Evolutionary conservation across 1,140 invertebrate species (phyloP).

Genomic region (Monomorium pharaonis): DNA sequence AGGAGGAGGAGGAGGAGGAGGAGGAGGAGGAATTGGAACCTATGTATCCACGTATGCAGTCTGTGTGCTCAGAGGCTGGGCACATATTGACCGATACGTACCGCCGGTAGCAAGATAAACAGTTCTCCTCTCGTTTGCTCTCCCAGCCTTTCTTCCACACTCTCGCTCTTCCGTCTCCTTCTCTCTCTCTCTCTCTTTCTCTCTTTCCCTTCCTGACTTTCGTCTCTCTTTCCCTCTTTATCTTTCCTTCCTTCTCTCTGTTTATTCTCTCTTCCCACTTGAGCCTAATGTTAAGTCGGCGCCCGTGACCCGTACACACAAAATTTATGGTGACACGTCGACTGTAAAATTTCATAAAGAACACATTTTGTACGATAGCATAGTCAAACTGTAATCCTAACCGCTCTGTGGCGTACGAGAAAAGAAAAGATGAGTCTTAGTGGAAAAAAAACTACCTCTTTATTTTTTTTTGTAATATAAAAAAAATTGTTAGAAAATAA

Average conservation of each 20-base stretch:
- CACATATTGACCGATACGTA: slow-evolving; percentile 83
- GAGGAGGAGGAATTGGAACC: slow-evolving; percentile 63
- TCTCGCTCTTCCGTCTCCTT: background rate
- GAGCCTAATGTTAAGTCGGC: slow-evolving; percentile 54
- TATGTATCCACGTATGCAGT: slow-evolving; percentile 77
- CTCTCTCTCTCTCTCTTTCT: background rate
- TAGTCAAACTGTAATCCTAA: background rate
- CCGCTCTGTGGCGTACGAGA: background rate
- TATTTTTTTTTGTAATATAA: no score
- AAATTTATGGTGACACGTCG: slow-evolving; percentile 52
- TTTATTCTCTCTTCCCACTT: slow-evolving; percentile 58
- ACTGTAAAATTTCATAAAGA: slow-evolving; percentile 55
- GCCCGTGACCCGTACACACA: slow-evolving; percentile 18
- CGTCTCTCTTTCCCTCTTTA: slow-evolving; percentile 31
- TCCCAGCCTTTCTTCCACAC: slow-evolving; percentile 35
- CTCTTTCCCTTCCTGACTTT: background rate
- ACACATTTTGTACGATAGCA: slow-evolving; percentile 13
- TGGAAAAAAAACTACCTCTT: background rate
- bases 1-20: slow-evolving; percentile 69
- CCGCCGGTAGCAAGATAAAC: slow-evolving; percentile 81
- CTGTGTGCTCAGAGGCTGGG: slow-evolving; percentile 79
- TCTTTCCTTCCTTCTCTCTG: slow-evolving; percentile 42
- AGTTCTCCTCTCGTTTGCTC: slow-evolving; percentile 71
- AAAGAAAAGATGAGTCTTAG: background rate
- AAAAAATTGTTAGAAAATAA: background rate